Evolutionary conservation across 1,140 invertebrate genomes (phyloP), one percentile per base, ranked within the genome.

Genomic region (Aphelinus certus): DNA sequence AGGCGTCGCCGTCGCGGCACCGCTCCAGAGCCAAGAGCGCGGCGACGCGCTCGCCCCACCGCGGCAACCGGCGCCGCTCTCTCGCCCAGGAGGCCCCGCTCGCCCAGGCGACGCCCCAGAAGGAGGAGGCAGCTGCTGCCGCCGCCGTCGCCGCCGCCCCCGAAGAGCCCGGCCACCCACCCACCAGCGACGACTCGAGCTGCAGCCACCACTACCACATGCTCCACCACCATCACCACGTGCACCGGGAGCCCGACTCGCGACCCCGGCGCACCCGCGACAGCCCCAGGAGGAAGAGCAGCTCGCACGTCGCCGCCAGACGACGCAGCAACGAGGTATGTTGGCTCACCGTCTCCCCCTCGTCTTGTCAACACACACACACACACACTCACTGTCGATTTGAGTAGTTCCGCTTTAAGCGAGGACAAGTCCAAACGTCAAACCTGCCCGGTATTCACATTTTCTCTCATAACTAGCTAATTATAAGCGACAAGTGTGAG

Each of bases 141-240:
- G 89, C 26, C 26, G 26, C 26, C 26, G 26, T 26, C 26, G n/a
- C 80, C 81, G 45, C 79, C 82, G 10, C 70, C 81, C 6, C 81
- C 7, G 89, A 90, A 60, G 90, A 91, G 45, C 81, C 86, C 57
- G 81, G 79, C 3, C 84, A 91, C 76, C 88, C 89, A 69, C 88
- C 89, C 9, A 93, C 91, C 7, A 93, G 92, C 2, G 92, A 93
- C 79, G 92, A 93, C 81, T 93, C 92, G 2, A 93, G 91, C 78
- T 88, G 89, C 71, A 88, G 88, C 79, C 88, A 88, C 80, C 87
- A 89, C 70, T 89, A 88, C 61, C 83, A 84, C 46, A 75, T 85
- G 83, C 75, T 88, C 79, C 84, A 86, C 79, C 82, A 85, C 79
- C 80, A 86, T 75, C 80, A 83, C 51, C 85, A 88, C 72, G 81